phyloP scores from a whole-genome alignment of 2,113 vertebrate species.

The Otis tarda region DNA sequence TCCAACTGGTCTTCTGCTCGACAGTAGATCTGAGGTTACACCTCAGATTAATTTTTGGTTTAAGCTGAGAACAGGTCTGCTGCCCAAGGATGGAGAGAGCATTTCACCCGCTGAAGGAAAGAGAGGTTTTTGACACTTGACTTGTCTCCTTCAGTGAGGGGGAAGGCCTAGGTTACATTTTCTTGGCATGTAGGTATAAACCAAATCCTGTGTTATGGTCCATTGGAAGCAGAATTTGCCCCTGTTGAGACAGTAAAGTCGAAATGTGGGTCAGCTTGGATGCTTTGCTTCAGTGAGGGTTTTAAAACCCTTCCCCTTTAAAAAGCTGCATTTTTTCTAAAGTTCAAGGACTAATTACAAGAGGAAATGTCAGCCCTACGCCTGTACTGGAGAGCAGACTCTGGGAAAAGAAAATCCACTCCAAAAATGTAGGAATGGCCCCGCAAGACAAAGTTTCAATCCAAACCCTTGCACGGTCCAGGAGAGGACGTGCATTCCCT shows the following conservation, averaged over 20 bases:
- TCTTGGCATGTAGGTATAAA: neutral
- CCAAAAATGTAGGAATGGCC: neutral
- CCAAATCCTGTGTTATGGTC: neutral
- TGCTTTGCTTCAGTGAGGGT: neutral
- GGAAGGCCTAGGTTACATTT: neutral
- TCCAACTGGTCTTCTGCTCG: neutral
- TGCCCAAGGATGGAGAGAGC: neutral
- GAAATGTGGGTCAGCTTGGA: neutral
- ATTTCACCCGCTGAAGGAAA: neutral
- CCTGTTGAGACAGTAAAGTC: neutral
- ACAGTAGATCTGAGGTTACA: neutral
- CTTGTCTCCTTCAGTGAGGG: neutral
- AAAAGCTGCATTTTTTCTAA: neutral
- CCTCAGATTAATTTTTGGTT: neutral
- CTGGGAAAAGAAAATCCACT: conserved; percentile 26
- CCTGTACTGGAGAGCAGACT: neutral
- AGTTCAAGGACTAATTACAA: neutral
- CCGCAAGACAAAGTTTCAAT: neutral
- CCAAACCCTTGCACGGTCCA: neutral
- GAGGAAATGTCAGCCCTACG: neutral
- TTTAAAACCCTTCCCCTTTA: neutral
- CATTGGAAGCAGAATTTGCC: neutral
- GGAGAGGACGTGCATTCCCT: neutral
- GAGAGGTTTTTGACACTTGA: neutral
- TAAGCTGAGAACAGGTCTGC: neutral